Conservation (phyloP, 2,888 invertebrate species). For the Cheilosia vernalis region DNA sequence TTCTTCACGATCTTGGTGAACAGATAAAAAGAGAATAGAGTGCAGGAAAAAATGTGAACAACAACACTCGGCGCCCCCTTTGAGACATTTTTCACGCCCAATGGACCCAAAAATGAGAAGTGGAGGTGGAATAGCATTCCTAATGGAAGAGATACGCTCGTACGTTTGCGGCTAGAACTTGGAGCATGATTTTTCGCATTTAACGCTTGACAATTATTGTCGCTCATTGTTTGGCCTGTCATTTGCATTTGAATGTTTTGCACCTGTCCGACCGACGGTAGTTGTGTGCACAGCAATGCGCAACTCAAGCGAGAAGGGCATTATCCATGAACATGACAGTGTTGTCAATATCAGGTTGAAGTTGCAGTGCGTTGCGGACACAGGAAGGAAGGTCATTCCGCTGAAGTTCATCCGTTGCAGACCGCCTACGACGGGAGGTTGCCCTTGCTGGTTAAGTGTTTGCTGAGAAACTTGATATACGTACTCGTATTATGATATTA, state of each 20-base stretch:
- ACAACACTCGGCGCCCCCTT: conserved; percentile 13
- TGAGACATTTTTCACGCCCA: conserved; percentile 72
- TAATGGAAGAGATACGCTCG: conserved; percentile 27
- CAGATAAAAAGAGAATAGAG: conserved; percentile 44
- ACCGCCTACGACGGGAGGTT: conserved; percentile 33
- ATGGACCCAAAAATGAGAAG: conserved; percentile 48
- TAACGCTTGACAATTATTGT: conserved; percentile 68
- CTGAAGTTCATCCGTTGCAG: conserved; percentile 53
- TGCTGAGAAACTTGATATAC: conserved; percentile 60
- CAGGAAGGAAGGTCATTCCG: conserved; percentile 66
- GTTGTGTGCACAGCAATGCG: conserved; percentile 8
- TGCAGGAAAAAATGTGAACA: neutral
- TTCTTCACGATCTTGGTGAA: conserved; percentile 46
- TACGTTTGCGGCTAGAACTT: conserved; percentile 13
- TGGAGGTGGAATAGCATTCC: conserved; percentile 34
- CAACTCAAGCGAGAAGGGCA: conserved; percentile 69
- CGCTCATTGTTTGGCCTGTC: conserved; percentile 60
- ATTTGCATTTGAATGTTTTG: conserved; percentile 62
- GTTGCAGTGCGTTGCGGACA: conserved; percentile 37
- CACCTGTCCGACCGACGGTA: conserved; percentile 43
- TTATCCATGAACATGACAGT: conserved; percentile 71
- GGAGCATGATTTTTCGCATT: conserved; percentile 39
- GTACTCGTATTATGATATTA: too few relatives aligned
- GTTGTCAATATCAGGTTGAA: conserved; percentile 27
- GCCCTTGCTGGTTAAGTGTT: conserved; percentile 50